Base-by-base conservation (phyloP, 2,113 vertebrate species). In the Perca schrenkii region DNA sequence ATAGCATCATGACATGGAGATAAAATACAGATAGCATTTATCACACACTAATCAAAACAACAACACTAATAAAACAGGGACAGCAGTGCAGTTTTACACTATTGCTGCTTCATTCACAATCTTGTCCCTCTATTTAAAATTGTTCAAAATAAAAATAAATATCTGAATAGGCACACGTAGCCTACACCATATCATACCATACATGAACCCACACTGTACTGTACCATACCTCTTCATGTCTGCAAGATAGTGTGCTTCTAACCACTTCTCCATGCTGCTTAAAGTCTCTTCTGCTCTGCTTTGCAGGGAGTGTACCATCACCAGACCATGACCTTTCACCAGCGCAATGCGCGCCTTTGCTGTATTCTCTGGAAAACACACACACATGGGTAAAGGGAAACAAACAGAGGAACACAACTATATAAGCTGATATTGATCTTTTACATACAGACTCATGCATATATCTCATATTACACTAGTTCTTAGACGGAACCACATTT, bases 211-310 rank as follows among this genome's bases (percentile, higher is more conserved):
- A 14, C 16, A 61, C 14, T 47, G 21, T 22, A 21, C 34, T 62
- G 11, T 0, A 40, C 31, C 65, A 52, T 83, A 98, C 98, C 97
- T 97, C 79, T 95, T 95, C 95, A 96, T 96, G 92, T 97, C 97
- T 54, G 90, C 93, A 82, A 96, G 83, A 79, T 95, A 97, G 36
- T 81, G 92, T 19, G 91, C 89, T 15, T 95, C 95, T 71, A 97
- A 91, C 94, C 95, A 96, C 63, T 95, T 93, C 86, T 97, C 92
- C 96, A 98, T 96, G 47, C 91, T 92, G 25, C 78, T 94, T 76
- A 95, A 96, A 19, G 86, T 80, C 19, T 95, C 78, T 14, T 96
- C 90, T n/a, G 94, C 87, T 91, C 89, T 96, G 43, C 46, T 87
- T 76, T 94, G 92, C 52, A 98, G 80, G 6, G 94, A 94, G 63